Conservation (phyloP, 2,797 vertebrate genomes). For the Muscicapa comitata region DNA sequence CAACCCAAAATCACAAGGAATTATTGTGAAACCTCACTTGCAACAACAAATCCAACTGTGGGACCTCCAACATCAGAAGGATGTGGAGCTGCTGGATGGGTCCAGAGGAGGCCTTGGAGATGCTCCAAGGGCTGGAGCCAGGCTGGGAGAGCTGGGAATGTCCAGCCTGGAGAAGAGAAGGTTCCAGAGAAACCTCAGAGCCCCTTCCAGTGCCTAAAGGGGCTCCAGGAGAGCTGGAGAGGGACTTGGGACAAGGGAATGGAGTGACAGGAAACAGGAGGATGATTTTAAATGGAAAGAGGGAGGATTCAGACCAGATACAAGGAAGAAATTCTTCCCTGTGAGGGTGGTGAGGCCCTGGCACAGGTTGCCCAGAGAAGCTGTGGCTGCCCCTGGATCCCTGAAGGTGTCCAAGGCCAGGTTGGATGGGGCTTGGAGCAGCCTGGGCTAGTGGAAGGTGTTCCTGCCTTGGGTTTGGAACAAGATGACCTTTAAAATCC, state of each 20-base stretch:
- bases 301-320: neutral
- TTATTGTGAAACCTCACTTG: neutral
- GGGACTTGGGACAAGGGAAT: neutral
- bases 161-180: neutral
- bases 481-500: fast-evolving
- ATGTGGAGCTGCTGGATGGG: neutral
- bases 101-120: neutral
- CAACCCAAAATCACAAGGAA: neutral
- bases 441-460: fast-evolving
- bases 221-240: neutral
- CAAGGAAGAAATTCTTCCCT: neutral
- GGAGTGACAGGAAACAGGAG: fast-evolving
- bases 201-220: neutral
- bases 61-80: neutral
- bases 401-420: neutral
- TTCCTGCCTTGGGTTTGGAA: neutral
- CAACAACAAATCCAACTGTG: neutral
- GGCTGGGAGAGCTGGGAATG: fast-evolving
- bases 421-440: fast-evolving
- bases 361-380: neutral
- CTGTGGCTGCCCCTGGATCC: neutral
- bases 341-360: neutral
- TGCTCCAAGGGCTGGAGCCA: neutral
- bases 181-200: neutral
- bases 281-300: neutral